Base-by-base conservation (phyloP, 2,888 invertebrate species). In the Nemoura dubitans region DNA sequence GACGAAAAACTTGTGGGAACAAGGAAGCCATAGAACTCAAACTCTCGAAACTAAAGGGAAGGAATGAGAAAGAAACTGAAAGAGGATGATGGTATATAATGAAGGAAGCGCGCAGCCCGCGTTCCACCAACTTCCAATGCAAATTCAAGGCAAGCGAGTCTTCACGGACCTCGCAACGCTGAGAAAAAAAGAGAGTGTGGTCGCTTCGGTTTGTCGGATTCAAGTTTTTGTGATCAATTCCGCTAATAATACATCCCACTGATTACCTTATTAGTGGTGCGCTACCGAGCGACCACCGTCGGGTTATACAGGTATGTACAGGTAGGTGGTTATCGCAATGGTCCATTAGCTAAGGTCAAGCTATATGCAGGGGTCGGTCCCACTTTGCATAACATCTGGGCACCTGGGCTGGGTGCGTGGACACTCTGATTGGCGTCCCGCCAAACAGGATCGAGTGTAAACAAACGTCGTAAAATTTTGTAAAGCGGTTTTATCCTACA, bases 301-400 rank as follows among this genome's bases (percentile, higher is more conserved):
- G 59, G 21, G 36, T 36, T n/a, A n/a, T n/a, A 3, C 59, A 21
- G 59, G 16, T 59, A 59, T n/a, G 36, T 36, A 36, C 10, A 36
- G 36, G 36, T 59, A 59, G 59, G 59, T 59, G 59, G 36, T 59
- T 16, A 59, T 59, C 59, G 59, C 59, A 59, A 78, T 26, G 78
- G 78, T 78, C 78, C 78, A 78, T 78, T 78, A 78, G 27, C 78
- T 78, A 78, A 28, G 78, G 78, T 78, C 78, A 78, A 27, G 78
- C 28, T 78, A 78, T 78, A 78, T 27, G 27, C 26, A 26, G 78
- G 78, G 78, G 78, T 78, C 78, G 28, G 1, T 10, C 7, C 78
- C 26, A 78, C 78, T 26, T 28, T 28, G 78, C 78, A 78, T 78
- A 78, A 78, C 78, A 78, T 78, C 78, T 78, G 78, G 78, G 27